phyloP scores from a whole-genome alignment of 2,797 vertebrate genomes.

The Vireo griseus region DNA sequence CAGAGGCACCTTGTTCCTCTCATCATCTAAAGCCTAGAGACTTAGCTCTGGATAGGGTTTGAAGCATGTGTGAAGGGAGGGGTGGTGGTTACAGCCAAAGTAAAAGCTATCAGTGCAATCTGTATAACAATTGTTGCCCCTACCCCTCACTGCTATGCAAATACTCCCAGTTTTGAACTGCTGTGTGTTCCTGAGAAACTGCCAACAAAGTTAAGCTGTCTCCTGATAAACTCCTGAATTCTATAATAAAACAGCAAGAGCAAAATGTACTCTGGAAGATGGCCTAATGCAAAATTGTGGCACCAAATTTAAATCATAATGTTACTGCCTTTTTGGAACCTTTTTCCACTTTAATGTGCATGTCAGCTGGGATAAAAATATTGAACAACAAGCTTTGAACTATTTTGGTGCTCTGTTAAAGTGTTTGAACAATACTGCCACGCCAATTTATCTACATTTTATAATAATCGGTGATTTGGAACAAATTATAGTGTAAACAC shows the following conservation, averaged over 20 bases:
- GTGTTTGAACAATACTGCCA: background rate
- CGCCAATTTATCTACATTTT: background rate
- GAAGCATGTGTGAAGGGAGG: background rate
- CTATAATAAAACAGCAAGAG: constrained; percentile 11
- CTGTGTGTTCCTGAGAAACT: background rate
- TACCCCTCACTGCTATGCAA: background rate
- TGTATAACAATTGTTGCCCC: background rate
- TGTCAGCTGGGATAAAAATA: constrained; percentile 38
- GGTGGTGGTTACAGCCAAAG: background rate
- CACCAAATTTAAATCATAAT: background rate
- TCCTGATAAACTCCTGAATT: constrained; percentile 18
- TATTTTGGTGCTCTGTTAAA: constrained; percentile 34
- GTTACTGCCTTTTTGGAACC: constrained; percentile 2
- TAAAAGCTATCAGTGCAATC: background rate
- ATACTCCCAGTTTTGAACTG: background rate
- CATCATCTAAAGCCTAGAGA: background rate
- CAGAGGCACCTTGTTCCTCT: background rate
- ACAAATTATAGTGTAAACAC: constrained; percentile 16
- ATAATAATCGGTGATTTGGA: background rate
- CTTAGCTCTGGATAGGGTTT: background rate
- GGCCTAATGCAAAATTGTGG: background rate
- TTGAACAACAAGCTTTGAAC: constrained; percentile 39
- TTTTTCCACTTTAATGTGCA: background rate
- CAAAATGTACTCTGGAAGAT: constrained; percentile 50
- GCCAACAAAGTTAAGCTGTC: background rate